Evolutionary conservation across 35 echinoderm and acorn worm species (phyloP), one percentile per base, ranked within the genome.

Genomic region (Lytechinus pictus): DNA sequence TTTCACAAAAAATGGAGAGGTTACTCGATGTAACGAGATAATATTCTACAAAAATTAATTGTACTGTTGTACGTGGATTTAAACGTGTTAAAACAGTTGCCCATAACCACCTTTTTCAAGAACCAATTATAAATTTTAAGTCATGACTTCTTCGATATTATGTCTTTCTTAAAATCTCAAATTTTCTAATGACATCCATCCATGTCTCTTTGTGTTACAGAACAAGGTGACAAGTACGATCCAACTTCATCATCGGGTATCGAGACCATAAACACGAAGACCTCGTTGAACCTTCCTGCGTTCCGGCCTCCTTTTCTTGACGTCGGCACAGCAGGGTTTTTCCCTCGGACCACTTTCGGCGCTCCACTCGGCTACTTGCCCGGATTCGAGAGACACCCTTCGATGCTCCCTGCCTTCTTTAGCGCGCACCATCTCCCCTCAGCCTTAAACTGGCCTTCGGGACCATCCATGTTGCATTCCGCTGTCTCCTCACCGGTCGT

Each of bases 371-470:
- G 92, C 92, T 44, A 61, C 55, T 8, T 96, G 94, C 93, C 95
- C 57, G 92, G 94, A 89, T 79, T 95, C 57, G 52, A 95, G 86
- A 57, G 94, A 87, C 33, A 95, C 86, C 86, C 92, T 94, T 21
- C 97, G 86, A 79, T 95, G 96, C 52, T 95, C 61, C 60, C 94
- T 97, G 57, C 94, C 95, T 86, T 72, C 87, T n/a, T 54, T 87
- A 24, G 86, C 53, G 57, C 96, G 54, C 16, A 92, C 61, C 13
- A 94, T 24, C 96, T 94, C 10, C 93, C 97, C 10, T 58, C 61
- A 21, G 95, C 87, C 10, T 79, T 95, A 29, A 94, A 91, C 21
- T 96, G 96, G 97, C 92, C 95, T 57, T 91, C 94, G 24, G 96
- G 93, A 52, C 94, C 87, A 89, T 95, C 86, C 51, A 60, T 96